phyloP scores from a whole-genome alignment of 2,888 invertebrate genomes.

The Ophraella communa region DNA sequence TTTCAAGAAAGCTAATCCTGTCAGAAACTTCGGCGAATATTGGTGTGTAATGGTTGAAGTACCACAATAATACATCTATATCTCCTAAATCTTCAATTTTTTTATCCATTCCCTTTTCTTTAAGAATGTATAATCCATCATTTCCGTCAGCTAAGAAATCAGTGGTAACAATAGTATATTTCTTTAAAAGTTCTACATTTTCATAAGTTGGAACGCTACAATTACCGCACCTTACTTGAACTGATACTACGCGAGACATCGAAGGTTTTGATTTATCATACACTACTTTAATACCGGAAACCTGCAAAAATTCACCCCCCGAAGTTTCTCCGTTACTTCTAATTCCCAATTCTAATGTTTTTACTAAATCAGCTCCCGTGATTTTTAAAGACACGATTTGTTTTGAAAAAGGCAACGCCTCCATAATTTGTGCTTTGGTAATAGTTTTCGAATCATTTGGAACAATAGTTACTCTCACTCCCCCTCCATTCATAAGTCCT shows the following conservation, averaged over 20 bases:
- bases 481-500: constrained; percentile 78
- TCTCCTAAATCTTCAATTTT: constrained; percentile 62
- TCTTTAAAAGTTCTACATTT: constrained; percentile 62
- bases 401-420: constrained; percentile 80
- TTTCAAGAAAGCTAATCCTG: constrained; percentile 60
- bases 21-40: constrained; percentile 71
- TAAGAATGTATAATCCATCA: constrained; percentile 69
- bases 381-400: constrained; percentile 69
- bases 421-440: constrained; percentile 74
- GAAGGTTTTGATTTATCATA: constrained; percentile 70
- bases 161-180: constrained; percentile 71
- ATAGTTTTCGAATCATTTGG: constrained; percentile 62
- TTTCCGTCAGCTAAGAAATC: constrained; percentile 76
- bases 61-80: constrained; percentile 64
- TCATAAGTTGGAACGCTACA: constrained; percentile 70
- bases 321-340: constrained; percentile 56
- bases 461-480: constrained; percentile 71
- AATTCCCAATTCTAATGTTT: constrained; percentile 56
- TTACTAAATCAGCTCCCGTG: constrained; percentile 69
- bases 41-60: constrained; percentile 66
- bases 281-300: constrained; percentile 74
- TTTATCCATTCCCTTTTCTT: constrained; percentile 55
- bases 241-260: constrained; percentile 70
- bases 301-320: constrained; percentile 81
- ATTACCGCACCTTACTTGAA: constrained; percentile 70